phyloP scores from a whole-genome alignment of 2,797 vertebrate genomes.

The Alcedo atthis region DNA sequence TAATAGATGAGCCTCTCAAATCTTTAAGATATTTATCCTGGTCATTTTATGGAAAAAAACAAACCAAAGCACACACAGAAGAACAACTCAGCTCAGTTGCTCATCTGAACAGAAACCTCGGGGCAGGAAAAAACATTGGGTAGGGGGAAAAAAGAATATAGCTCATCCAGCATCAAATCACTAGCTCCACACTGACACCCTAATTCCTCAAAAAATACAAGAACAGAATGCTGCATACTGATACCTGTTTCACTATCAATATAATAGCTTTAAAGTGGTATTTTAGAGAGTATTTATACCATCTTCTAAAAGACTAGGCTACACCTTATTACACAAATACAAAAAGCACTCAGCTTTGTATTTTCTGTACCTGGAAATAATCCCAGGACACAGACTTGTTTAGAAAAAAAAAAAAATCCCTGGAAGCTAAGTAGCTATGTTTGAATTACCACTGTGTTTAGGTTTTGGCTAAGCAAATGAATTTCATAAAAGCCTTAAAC shows the following conservation, averaged over 20 bases:
- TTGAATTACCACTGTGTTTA: not conserved
- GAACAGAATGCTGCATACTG: not conserved
- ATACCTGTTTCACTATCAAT: not conserved
- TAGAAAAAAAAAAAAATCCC: not conserved
- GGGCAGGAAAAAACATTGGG: not conserved
- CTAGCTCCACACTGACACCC: not conserved
- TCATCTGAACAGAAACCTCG: not conserved
- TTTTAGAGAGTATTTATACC: not conserved
- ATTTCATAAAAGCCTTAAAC: slow-evolving; percentile 7
- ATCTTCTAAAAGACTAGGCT: not conserved
- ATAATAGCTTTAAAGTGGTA: not conserved
- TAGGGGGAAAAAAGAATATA: not conserved
- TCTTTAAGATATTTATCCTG: not conserved
- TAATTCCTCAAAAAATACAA: not conserved
- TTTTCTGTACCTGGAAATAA: not conserved
- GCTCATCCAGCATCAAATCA: not conserved
- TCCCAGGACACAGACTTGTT: not conserved
- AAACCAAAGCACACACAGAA: not conserved
- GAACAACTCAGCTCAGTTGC: not conserved
- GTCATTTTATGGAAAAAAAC: not conserved
- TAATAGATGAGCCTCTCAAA: not conserved
- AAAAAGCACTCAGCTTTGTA: not conserved
- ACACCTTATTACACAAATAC: not conserved
- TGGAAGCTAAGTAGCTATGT: not conserved
- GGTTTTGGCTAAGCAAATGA: slow-evolving; percentile 33